phyloP scores from a whole-genome alignment of 2,888 invertebrate genomes.

The Diaphora mendica region DNA sequence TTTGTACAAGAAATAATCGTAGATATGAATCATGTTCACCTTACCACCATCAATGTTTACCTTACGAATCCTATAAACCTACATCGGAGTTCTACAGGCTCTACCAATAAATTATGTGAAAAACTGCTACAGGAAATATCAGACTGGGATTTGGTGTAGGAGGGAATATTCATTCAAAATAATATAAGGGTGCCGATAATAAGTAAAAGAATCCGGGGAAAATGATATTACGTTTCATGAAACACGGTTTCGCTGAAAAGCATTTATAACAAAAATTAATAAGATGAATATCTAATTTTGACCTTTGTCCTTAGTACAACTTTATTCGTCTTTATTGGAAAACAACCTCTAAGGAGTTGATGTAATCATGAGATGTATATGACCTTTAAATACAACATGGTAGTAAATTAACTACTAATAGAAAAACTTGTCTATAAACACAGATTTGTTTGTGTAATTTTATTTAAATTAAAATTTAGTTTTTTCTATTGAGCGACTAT shows the following conservation, averaged over 20 bases:
- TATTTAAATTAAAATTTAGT: too few species aligned
- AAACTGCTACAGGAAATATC: not conserved
- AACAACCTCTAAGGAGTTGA: not conserved
- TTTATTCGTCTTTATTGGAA: not conserved
- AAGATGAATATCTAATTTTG: not conserved
- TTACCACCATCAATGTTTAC: too few species aligned
- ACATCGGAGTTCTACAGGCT: not conserved
- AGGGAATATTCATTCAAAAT: not conserved
- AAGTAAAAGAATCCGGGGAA: not conserved
- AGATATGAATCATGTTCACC: not conserved
- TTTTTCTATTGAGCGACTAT: too few species aligned
- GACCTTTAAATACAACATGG: not conserved
- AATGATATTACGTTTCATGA: not conserved
- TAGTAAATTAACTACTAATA: too few species aligned
- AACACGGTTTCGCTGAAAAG: not conserved
- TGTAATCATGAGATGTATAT: not conserved
- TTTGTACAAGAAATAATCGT: not conserved
- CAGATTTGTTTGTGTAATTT: not conserved
- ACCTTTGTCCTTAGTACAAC: not conserved
- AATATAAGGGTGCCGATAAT: not conserved
- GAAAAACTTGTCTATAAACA: too few species aligned
- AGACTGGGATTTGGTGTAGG: not conserved
- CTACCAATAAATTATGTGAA: not conserved
- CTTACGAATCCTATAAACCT: not conserved
- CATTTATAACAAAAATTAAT: not conserved